phyloP scores from a whole-genome alignment of 2,113 vertebrate genomes.

The Podarcis cretensis region DNA sequence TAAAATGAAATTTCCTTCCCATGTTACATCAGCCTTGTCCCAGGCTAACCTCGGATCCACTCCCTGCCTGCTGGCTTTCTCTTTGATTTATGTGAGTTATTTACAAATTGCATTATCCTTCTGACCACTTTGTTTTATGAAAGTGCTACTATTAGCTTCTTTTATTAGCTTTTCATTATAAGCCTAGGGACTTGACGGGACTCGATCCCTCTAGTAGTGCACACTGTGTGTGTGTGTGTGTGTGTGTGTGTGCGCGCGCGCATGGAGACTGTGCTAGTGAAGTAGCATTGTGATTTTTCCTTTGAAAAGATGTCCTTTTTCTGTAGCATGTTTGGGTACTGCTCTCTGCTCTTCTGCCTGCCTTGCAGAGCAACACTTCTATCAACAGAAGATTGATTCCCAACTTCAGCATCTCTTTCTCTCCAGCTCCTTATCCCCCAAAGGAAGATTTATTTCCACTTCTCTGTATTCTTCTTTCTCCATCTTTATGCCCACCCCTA shows the following conservation, averaged over 20 bases:
- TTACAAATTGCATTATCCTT: constrained; percentile 3
- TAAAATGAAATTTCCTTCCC: constrained; percentile 14
- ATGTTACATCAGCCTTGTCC: background rate
- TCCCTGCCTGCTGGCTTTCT: background rate
- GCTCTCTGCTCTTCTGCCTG: background rate
- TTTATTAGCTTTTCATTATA: constrained; percentile 24
- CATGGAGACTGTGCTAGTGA: background rate
- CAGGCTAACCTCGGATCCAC: background rate
- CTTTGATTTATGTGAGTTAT: constrained; percentile 21
- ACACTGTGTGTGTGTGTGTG: background rate
- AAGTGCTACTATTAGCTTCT: background rate
- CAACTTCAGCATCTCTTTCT: background rate
- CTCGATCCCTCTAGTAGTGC: background rate
- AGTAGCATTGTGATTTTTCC: background rate
- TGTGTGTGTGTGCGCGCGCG: background rate
- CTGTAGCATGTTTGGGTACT: background rate
- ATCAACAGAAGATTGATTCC: background rate
- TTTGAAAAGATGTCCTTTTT: background rate
- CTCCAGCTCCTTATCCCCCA: background rate
- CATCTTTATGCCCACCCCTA: background rate
- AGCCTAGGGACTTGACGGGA: background rate
- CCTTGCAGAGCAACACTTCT: background rate
- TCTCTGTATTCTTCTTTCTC: background rate
- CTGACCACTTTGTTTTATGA: constrained; percentile 23
- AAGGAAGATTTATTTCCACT: background rate